These are phyloP conservation scores for Heterodera carotae DNA, from an alignment of 1,140 invertebrate genomes.

Conservation along the genomic window DNA sequence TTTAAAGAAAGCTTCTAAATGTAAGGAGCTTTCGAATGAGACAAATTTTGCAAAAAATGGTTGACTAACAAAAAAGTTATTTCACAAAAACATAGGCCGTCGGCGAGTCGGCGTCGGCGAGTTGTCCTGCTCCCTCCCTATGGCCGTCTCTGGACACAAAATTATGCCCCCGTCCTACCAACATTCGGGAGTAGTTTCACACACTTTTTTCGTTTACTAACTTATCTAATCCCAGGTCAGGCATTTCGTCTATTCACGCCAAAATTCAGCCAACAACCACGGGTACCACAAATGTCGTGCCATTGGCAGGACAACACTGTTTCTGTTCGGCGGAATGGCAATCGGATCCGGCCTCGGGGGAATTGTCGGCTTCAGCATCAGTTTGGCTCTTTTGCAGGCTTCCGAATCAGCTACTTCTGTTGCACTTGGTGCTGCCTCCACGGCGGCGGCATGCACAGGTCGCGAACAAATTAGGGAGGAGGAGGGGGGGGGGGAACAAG, in stretches of 20 bases:
- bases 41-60: no score
- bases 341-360: constrained; percentile 3
- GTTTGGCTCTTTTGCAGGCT: not conserved
- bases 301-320: not conserved
- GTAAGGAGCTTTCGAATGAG: no score
- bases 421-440: not conserved
- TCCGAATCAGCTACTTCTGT: not conserved
- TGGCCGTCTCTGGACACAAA: no score
- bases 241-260: not conserved
- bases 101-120: no score
- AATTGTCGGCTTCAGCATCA: constrained; percentile 13
- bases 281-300: not conserved
- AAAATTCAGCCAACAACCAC: not conserved
- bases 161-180: no score
- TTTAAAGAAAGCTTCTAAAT: no score
- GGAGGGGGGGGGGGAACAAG: not conserved
- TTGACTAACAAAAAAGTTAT: no score
- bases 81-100: no score
- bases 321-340: constrained; percentile 1
- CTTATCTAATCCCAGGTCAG: not conserved
- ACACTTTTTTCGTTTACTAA: no score
- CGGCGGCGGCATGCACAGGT: not conserved
- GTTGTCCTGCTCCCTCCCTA: no score
- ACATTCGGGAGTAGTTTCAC: no score
- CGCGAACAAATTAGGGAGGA: not conserved